A percentile compares a stretch with the other conserved stretches of the same genome.
Conservation (phyloP, 2,797 vertebrate genomes). For the Peromyscus nudipes region DNA sequence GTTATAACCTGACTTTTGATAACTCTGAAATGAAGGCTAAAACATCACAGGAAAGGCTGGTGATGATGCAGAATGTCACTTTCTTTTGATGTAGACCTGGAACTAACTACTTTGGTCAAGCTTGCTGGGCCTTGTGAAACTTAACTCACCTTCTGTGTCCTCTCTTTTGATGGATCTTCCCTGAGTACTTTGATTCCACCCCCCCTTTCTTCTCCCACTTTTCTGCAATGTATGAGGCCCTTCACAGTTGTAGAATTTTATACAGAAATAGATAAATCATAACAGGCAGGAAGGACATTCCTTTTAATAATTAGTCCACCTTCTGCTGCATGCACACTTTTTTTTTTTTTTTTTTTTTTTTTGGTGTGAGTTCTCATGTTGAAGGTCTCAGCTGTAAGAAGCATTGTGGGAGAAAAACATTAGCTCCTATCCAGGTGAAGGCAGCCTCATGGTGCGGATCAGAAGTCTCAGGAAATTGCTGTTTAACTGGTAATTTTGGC, state of each 20-base stretch:
- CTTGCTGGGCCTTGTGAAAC: constrained; percentile 85
- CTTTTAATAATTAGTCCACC: constrained; percentile 86
- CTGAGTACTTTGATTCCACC: constrained; percentile 82
- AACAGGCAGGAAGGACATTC: constrained; percentile 81
- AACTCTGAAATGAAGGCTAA: constrained; percentile 84
- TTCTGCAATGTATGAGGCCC: constrained; percentile 76
- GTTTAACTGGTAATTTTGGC: constrained; percentile 63
- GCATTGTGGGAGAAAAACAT: background rate
- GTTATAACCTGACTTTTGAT: constrained; percentile 83
- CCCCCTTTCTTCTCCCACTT: background rate
- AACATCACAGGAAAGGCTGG: constrained; percentile 86
- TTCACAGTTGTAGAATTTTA: constrained; percentile 86
- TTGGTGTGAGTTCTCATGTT: constrained; percentile 55
- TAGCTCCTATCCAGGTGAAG: background rate
- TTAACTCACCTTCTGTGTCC: constrained; percentile 81
- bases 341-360: constrained; percentile 75
- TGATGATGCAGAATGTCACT: constrained; percentile 78
- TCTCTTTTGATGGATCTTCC: constrained; percentile 85
- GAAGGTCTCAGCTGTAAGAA: constrained; percentile 37
- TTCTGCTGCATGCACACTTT: constrained; percentile 75
- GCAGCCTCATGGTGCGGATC: constrained; percentile 6
- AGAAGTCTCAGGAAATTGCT: constrained; percentile 53
- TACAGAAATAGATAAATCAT: constrained; percentile 86
- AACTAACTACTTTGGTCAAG: constrained; percentile 87
- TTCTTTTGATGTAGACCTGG: constrained; percentile 88